Conservation (phyloP, 2,888 invertebrate species). For the Pandemis corylana region DNA sequence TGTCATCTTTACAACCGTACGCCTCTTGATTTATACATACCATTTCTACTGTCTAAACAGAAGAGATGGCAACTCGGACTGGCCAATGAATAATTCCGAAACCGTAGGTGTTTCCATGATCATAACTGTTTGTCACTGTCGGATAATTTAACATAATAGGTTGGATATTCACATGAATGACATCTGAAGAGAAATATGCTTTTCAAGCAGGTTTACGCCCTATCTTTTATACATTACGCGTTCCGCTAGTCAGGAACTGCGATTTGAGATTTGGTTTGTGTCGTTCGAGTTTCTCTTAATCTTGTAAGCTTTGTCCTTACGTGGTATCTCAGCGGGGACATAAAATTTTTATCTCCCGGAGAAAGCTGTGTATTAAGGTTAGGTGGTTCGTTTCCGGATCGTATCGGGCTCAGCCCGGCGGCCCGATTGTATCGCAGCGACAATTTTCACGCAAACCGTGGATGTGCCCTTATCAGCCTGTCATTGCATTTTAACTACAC, state of each 20-base stretch:
- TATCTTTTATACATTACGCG: conserved; percentile 64
- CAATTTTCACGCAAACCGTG: conserved; percentile 55
- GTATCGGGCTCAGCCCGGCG: conserved; percentile 50
- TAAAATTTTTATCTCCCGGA: conserved; percentile 65
- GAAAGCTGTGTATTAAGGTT: conserved; percentile 66
- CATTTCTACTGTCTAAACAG: conserved; percentile 39
- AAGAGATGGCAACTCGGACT: conserved; percentile 33
- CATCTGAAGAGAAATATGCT: conserved; percentile 40
- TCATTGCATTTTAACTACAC: not conserved
- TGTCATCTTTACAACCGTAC: conserved; percentile 38
- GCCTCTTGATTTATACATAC: conserved; percentile 36
- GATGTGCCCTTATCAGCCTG: conserved; percentile 26
- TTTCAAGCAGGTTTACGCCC: conserved; percentile 37
- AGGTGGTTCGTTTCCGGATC: conserved; percentile 52
- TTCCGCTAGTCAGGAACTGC: conserved; percentile 23
- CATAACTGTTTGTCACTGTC: conserved; percentile 42
- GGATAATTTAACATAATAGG: conserved; percentile 39
- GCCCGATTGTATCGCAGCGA: conserved; percentile 54
- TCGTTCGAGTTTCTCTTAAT: conserved; percentile 58
- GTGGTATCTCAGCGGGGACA: conserved; percentile 52
- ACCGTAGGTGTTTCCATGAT: conserved; percentile 42
- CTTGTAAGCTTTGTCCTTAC: conserved; percentile 59
- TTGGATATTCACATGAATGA: conserved; percentile 37
- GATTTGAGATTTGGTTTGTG: conserved; percentile 37
- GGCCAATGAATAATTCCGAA: conserved; percentile 41